Conservation (phyloP, 2,113 vertebrate genomes). For the Sminthopsis crassicaudata region DNA sequence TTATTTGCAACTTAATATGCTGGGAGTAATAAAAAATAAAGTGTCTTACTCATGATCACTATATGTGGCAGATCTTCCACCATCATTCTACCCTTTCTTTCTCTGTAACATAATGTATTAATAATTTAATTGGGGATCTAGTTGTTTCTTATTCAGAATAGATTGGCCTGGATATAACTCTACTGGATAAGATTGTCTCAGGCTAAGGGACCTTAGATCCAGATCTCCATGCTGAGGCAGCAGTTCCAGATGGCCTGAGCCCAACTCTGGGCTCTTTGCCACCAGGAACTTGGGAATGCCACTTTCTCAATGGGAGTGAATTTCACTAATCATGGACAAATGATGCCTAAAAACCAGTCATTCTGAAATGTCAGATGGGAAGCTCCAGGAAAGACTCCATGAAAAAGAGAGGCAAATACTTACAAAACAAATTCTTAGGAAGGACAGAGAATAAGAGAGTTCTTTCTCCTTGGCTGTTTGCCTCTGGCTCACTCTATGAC, state of each 20-base stretch:
- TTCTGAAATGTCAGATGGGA: not conserved
- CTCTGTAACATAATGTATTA: not conserved
- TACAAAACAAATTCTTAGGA: not conserved
- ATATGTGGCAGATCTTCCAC: not conserved
- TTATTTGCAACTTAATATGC: not conserved
- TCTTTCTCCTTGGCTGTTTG: not conserved
- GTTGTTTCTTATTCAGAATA: not conserved
- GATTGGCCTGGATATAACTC: conserved; percentile 9
- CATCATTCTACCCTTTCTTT: not conserved
- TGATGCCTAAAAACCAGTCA: conserved; percentile 13
- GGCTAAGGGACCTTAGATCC: not conserved
- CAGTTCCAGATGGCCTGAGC: not conserved
- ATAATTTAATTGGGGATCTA: not conserved
- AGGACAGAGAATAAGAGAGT: not conserved
- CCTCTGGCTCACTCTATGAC: conserved; percentile 13
- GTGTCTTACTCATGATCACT: not conserved
- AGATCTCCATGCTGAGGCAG: not conserved
- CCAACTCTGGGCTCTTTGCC: not conserved
- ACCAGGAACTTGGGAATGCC: not conserved
- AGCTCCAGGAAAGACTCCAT: not conserved
- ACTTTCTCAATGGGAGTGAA: not conserved
- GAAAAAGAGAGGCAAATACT: not conserved
- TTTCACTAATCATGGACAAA: conserved; percentile 9
- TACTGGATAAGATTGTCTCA: conserved; percentile 20
- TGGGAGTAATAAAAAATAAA: not conserved